phyloP scores from a whole-genome alignment of 2,888 invertebrate species.

The Plagiodera versicolora region DNA sequence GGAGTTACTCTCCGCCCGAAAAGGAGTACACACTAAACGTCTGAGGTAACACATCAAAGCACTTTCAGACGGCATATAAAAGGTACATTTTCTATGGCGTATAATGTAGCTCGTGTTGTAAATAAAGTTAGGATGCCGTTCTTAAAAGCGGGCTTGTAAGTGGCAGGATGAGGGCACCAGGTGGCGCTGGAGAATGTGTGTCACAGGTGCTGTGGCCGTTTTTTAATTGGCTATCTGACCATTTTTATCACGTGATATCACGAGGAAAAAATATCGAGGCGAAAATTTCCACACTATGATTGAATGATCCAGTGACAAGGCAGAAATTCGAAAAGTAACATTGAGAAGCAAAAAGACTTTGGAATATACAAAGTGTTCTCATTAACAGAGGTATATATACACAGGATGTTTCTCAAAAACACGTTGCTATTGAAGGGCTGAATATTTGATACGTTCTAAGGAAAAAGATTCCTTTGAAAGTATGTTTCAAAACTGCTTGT shows the following conservation, averaged over 20 bases:
- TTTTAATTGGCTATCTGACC: slow-evolving; percentile 45
- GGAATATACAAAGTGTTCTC: too few species aligned
- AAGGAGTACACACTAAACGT: too few species aligned
- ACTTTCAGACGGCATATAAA: not conserved
- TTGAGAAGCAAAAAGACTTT: too few species aligned
- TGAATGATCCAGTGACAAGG: too few species aligned
- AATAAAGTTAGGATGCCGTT: slow-evolving; percentile 39
- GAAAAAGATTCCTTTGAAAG: too few species aligned
- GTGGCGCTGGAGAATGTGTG: slow-evolving; percentile 38
- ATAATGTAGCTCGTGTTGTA: slow-evolving; percentile 37
- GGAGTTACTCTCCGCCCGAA: too few species aligned
- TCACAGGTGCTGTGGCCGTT: slow-evolving; percentile 46
- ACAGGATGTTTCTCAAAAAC: too few species aligned
- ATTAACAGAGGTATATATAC: too few species aligned
- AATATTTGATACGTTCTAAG: too few species aligned
- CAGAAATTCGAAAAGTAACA: too few species aligned
- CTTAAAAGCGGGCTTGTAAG: slow-evolving; percentile 41
- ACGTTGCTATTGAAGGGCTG: too few species aligned
- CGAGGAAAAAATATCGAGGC: not conserved
- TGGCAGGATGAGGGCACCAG: slow-evolving; percentile 42
- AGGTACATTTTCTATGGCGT: slow-evolving; percentile 26
- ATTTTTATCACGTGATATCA: slow-evolving; percentile 16
- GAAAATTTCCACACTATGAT: not conserved
- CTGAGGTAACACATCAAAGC: slow-evolving; percentile 11
- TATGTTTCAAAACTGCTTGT: too few species aligned